phyloP scores from a whole-genome alignment of 37 sponge, comb jelly and placozoan species.

The Eunapius fragilis region DNA sequence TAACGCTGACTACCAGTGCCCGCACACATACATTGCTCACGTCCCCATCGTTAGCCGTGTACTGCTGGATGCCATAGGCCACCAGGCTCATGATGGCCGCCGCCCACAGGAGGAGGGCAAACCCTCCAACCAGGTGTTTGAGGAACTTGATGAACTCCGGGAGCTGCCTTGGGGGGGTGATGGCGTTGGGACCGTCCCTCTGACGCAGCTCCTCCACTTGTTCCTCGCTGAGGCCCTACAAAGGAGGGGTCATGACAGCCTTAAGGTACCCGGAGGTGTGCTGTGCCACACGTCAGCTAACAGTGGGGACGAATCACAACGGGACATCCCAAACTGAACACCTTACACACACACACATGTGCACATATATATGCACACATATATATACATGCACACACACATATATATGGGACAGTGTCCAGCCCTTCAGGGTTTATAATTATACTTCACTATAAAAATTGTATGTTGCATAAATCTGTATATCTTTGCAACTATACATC shows the following conservation, averaged over 20 bases:
- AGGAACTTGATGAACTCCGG: conserved; percentile 94
- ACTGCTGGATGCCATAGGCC: conserved; percentile 66
- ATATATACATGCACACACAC: too few relatives aligned
- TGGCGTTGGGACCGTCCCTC: conserved; percentile 87
- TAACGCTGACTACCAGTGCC: neutral
- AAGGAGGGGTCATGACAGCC: neutral
- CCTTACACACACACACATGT: too few relatives aligned
- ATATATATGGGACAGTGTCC: too few relatives aligned
- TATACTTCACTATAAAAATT: too few relatives aligned
- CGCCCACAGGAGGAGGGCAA: conserved; percentile 87
- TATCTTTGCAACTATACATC: too few relatives aligned
- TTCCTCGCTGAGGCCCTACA: conserved; percentile 69
- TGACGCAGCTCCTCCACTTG: conserved; percentile 40
- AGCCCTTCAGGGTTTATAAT: too few relatives aligned
- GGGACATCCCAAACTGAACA: too few relatives aligned
- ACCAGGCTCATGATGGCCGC: conserved; percentile 89
- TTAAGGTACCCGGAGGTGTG: too few relatives aligned
- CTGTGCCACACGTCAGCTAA: too few relatives aligned
- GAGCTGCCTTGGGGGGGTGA: conserved; percentile 93
- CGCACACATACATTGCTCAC: conserved; percentile 62
- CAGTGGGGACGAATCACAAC: too few relatives aligned
- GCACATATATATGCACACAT: too few relatives aligned
- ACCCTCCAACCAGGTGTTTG: conserved; percentile 91
- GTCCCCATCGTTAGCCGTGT: neutral
- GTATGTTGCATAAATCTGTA: too few relatives aligned